phyloP scores from a whole-genome alignment of 1,140 invertebrate species.

The Acromyrmex echinatior region DNA sequence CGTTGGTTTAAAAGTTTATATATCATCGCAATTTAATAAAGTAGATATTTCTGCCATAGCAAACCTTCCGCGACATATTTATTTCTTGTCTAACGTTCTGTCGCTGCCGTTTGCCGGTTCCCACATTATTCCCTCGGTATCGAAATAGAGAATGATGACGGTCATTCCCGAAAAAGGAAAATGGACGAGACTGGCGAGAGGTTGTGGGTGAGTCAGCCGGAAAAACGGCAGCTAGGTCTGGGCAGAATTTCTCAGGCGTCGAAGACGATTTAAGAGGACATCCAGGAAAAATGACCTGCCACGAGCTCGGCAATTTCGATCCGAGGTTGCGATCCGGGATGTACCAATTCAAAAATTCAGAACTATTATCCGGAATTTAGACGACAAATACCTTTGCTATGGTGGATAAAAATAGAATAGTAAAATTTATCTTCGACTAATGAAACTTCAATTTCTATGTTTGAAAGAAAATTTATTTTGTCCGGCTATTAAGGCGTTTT shows the following conservation, averaged over 20 bases:
- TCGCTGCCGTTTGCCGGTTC: slow-evolving; percentile 54
- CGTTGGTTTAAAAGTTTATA: slow-evolving; percentile 16
- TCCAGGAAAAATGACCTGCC: slow-evolving; percentile 77
- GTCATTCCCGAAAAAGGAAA: slow-evolving; percentile 65
- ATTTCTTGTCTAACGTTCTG: slow-evolving; percentile 55
- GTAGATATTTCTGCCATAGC: slow-evolving; percentile 32
- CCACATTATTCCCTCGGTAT: slow-evolving; percentile 53
- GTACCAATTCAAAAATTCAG: slow-evolving; percentile 42
- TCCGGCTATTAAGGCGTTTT: neutral
- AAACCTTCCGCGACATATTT: slow-evolving; percentile 21
- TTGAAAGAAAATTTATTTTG: slow-evolving; percentile 7
- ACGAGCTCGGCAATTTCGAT: slow-evolving; percentile 71
- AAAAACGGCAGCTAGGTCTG: slow-evolving; percentile 59
- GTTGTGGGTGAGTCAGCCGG: slow-evolving; percentile 55
- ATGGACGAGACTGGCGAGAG: slow-evolving; percentile 55
- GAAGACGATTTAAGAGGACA: slow-evolving; percentile 70
- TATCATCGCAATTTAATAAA: slow-evolving; percentile 46
- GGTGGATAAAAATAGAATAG: neutral
- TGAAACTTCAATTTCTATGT: slow-evolving; percentile 12
- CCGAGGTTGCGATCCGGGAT: slow-evolving; percentile 24
- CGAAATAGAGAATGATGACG: slow-evolving; percentile 58
- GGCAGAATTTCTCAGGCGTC: slow-evolving; percentile 74
- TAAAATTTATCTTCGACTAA: slow-evolving; percentile 5
- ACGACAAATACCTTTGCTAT: neutral
- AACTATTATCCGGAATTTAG: slow-evolving; percentile 27